A percentile compares a stretch with the other conserved stretches of the same genome.
phyloP scores from a whole-genome alignment of 2,113 vertebrate species.

The Stigmatopora nigra region DNA sequence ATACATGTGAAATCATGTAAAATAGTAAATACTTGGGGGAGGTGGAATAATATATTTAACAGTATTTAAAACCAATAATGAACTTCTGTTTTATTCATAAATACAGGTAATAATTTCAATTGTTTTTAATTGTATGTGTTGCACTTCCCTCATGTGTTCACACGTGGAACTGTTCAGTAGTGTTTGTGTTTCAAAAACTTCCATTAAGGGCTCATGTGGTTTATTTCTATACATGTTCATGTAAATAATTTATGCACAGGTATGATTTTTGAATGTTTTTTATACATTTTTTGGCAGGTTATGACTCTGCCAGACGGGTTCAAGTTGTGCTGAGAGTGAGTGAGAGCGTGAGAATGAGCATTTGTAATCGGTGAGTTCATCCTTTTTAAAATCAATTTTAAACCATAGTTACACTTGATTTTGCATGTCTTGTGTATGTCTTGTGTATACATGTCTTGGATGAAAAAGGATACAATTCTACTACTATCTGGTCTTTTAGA shows the following conservation, averaged over 20 bases:
- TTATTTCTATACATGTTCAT: neutral
- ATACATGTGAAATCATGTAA: too few species aligned
- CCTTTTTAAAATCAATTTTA: neutral
- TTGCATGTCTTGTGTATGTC: too few species aligned
- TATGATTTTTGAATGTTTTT: constrained; percentile 7
- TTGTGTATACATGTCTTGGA: too few species aligned
- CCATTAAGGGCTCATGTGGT: neutral
- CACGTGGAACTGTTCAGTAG: neutral
- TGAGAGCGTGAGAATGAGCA: constrained; percentile 41
- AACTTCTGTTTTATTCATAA: too few species aligned
- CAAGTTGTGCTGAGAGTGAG: constrained; percentile 12
- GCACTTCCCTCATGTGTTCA: constrained; percentile 60
- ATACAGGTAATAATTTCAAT: neutral
- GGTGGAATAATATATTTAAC: too few species aligned
- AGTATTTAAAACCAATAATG: too few species aligned
- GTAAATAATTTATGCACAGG: neutral
- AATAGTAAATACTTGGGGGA: too few species aligned
- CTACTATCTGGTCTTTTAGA: too few species aligned
- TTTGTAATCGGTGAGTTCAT: constrained; percentile 54
- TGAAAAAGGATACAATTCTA: too few species aligned
- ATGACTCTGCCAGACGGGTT: constrained; percentile 29
- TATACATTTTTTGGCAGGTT: constrained; percentile 37
- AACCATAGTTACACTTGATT: neutral
- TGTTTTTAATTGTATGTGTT: constrained; percentile 25
- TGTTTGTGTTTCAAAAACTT: neutral